Base-by-base conservation (phyloP, 2,888 invertebrate species). In the Spilosoma lubricipeda region DNA sequence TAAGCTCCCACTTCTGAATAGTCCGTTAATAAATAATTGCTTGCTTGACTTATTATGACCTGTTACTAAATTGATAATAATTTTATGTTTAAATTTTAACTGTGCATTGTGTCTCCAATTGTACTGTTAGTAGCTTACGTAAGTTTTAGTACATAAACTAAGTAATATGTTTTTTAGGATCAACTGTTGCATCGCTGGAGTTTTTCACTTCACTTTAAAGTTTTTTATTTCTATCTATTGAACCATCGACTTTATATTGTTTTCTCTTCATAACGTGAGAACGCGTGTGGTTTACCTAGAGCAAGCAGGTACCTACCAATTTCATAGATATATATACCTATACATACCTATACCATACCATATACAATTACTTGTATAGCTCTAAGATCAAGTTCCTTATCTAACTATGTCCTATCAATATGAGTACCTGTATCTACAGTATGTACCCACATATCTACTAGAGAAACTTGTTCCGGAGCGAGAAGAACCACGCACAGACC, bases 391-490 rank as follows among this genome's bases (percentile, higher is more conserved):
- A 63, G 15, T 63, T 30, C 15, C 30, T 63, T 63, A 63, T 63
- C 63, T 63, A 42, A 42, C 11, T 45, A 45, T 45, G 45, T 30
- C 63, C 63, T 63, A 7, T 63, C 30, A 30, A 63, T 63, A 63
- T 63, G 18, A 30, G 30, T 63, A 63, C 30, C 63, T 30, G 33
- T 33, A 33, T 66, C n/a, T 39, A 66, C 11, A 52, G 23, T 52
- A 52, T 1, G 13, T 42, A 42, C 33, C 33, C 3, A 33, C 33
- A 36, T 36, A 36, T 39, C 39, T 39, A 66, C 36, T 11, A 45
- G 67, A 30, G 42, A 67, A 67, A 67, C 67, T 67, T 67, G 45
- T 67, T 67, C 30, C 42, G 45, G 20, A 30, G 45, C 45, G 45
- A 67, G 20, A 67, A 67, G 45, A 67, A 67, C 67, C 67, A 23